Evolutionary conservation across 1,140 invertebrate species (phyloP), one percentile per base, ranked within the genome.

Genomic region (Heterodera carotae): DNA sequence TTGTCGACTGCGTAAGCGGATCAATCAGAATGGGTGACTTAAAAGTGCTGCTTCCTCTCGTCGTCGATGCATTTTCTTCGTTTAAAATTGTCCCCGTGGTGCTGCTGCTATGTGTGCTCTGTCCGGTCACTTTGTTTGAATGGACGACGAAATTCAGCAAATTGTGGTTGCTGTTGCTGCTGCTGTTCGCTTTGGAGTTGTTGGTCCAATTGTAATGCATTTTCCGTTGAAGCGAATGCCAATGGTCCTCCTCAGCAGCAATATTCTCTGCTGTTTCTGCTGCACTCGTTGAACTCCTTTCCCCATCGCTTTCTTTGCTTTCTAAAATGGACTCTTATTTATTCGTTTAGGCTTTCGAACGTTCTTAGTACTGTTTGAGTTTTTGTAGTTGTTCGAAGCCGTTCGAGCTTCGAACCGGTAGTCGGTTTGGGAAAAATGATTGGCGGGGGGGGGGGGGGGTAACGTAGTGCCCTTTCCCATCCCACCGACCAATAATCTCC

Each of bases 171-270:
- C n/a, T n/a, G n/a, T n/a, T n/a, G n/a, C n/a, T n/a, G n/a, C n/a
- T n/a, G n/a, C 60, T 31, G 60, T 66, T 66, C 29, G 15, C 15
- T 29, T 66, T 66, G 62, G 27, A 10, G 10, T 66, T 31, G 25
- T 27, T 34, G 29, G 62, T 34, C 25, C n/a, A n/a, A 29, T 66
- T 66, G 62, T 66, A 66, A 22, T 66, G 27, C 62, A 66, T 66
- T n/a, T 34, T 66, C 10, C 31, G 62, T 22, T 56, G 48, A 2
- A 22, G 22, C 5, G 48, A 15, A 7, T 66, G 1, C 62, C 15
- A 34, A 22, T 34, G 29, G 2, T 66, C 29, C 62, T 66, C 62
- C 1, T 34, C n/a, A n/a, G n/a, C n/a, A n/a, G n/a, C n/a, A n/a
- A n/a, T n/a, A n/a, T n/a, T 66, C 4, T 29, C 62, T 7, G 8